A percentile compares a stretch with the other conserved stretches of the same genome.
Evolutionary conservation across 2,113 vertebrate genomes (phyloP).

Genomic region (Lutjanus erythropterus): DNA sequence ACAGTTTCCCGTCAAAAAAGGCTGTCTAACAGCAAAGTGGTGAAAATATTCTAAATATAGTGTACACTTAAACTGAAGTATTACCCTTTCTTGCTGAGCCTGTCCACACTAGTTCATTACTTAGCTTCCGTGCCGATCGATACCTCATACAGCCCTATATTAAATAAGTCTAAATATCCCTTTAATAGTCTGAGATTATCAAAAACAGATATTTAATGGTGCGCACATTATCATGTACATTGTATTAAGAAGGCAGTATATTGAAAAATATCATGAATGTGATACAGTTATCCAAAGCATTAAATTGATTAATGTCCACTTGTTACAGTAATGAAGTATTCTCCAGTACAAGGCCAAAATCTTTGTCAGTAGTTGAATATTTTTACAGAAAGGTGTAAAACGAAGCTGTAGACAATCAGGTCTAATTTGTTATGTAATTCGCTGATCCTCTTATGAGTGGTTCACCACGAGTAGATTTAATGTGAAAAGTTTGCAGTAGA

Average conservation of each 20-base stretch:
- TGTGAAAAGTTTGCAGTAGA: slow-evolving; percentile 38
- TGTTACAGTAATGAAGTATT: neutral
- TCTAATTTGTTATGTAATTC: slow-evolving; percentile 1
- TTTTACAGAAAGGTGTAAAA: slow-evolving; percentile 27
- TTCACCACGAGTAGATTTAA: neutral
- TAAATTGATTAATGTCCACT: slow-evolving; percentile 8
- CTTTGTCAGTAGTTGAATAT: neutral
- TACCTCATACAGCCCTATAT: too few species aligned
- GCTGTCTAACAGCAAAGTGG: too few species aligned
- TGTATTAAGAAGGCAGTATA: neutral
- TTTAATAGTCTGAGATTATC: too few species aligned
- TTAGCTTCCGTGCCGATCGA: too few species aligned
- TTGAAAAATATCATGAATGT: slow-evolving; percentile 18
- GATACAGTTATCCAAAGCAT: slow-evolving; percentile 9
- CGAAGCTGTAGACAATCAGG: slow-evolving; percentile 45
- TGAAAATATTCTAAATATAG: too few species aligned
- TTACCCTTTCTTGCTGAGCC: too few species aligned
- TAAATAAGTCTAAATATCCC: too few species aligned
- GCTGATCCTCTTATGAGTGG: slow-evolving; percentile 11
- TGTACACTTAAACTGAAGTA: too few species aligned
- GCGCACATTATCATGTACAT: neutral
- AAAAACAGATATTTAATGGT: slow-evolving; percentile 1
- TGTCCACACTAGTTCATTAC: too few species aligned
- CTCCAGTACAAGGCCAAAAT: slow-evolving; percentile 9
- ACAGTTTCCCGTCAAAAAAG: too few species aligned